Base-by-base conservation (phyloP, 2,113 vertebrate genomes). In the Odontesthes bonariensis region DNA sequence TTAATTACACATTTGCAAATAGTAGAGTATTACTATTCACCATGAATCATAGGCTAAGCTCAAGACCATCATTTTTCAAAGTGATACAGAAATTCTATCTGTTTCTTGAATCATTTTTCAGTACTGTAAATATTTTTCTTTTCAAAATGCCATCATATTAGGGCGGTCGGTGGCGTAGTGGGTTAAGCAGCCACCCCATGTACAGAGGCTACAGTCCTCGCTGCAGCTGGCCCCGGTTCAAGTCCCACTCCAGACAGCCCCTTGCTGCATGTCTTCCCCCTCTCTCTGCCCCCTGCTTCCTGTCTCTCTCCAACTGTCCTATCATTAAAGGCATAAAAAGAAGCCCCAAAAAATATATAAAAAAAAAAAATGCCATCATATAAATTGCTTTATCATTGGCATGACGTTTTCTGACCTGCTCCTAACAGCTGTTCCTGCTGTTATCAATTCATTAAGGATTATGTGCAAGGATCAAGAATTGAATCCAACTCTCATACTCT, bases 1-100 rank as follows among this genome's bases (percentile, higher is more conserved):
- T 64, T 44, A 84, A 65, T 72, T 19, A 49, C 42, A 55, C 44
- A 81, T 44, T 58, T 56, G 23, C 19, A 61, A 69, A 70, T 23
- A 54, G 11, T 68, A 23, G 14, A 55, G 49, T 20, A 46, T 71
- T 56, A 47, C 64, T 51, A 63, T 68, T 53, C 54, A 64, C 22
- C 17, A 11, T 70, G 54, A 70, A 67, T 69, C 63, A 68, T 22
- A 73, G 19, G 35, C 61, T 70, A 53, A 44, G 32, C 60, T 54
- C 75, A 65, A 63, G 23, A 73, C 20, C 42, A 73, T 64, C 0
- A 38, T 80, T 76, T 40, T 58, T 8, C 51, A 35, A 16, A 46
- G 1, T 69, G 8, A 49, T 46, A 32, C 20, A 42, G 13, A 75
- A 55, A 52, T 59, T 69, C 33, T 65, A 71, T 66, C 6, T 54